Evolutionary conservation across 2,113 vertebrate species (phyloP).

Genomic region (Tylochromis polylepis): DNA sequence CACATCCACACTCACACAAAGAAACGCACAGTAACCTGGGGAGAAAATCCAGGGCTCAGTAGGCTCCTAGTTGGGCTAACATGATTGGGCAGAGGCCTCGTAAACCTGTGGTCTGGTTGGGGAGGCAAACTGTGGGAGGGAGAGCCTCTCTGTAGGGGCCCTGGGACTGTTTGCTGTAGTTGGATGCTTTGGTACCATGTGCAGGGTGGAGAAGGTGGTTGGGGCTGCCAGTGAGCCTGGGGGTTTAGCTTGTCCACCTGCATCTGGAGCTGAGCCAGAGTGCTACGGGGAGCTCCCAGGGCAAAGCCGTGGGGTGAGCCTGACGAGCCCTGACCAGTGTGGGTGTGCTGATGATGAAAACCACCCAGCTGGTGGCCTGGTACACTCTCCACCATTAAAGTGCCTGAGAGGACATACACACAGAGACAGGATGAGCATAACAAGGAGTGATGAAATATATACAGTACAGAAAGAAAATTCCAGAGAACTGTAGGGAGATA

Average conservation of each 20-base stretch:
- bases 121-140: conserved; percentile 39
- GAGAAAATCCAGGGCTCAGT: conserved; percentile 29
- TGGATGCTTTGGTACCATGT: conserved; percentile 59
- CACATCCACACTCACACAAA: background rate
- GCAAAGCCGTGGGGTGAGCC: conserved; percentile 36
- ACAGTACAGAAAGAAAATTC: background rate
- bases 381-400: conserved; percentile 64
- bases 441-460: background rate
- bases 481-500: background rate
- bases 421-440: conserved; percentile 7
- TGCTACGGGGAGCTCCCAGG: conserved; percentile 43
- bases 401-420: conserved; percentile 51
- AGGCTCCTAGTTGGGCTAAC: conserved; percentile 34
- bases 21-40: conserved; percentile 35
- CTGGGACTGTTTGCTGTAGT: conserved; percentile 38
- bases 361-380: conserved; percentile 49
- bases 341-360: conserved; percentile 51
- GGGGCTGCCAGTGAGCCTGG: conserved; percentile 47
- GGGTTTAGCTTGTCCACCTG: conserved; percentile 73
- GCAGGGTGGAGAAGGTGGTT: conserved; percentile 56
- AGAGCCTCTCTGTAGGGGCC: conserved; percentile 49
- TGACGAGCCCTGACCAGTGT: conserved; percentile 40
- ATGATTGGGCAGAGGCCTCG: conserved; percentile 23
- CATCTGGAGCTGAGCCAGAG: conserved; percentile 73
- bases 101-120: conserved; percentile 35